Evolutionary conservation across 2,888 invertebrate species (phyloP).

Genomic region (Notodonta ziczac): DNA sequence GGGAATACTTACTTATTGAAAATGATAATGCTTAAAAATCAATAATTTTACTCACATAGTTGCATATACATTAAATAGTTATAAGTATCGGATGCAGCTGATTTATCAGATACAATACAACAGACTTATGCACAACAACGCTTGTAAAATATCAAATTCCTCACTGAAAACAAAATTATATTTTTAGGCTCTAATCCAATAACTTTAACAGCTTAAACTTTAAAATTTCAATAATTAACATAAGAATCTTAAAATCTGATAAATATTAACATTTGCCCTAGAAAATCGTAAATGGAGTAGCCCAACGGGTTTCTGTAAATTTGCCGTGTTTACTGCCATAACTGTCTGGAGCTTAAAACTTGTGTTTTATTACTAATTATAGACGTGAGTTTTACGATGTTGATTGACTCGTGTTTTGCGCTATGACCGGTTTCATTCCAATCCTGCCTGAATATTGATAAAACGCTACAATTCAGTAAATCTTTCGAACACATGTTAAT

Average conservation of each 20-base stretch:
- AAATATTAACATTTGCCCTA: not conserved
- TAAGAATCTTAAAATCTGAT: not conserved
- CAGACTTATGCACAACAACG: no score
- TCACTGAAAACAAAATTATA: not conserved
- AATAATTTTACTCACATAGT: no score
- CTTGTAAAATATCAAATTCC: no score
- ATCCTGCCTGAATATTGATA: slow-evolving; percentile 17
- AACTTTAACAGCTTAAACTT: not conserved
- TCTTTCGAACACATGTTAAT: not conserved
- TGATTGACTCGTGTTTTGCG: slow-evolving; percentile 22
- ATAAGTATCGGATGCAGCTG: no score
- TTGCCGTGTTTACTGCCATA: slow-evolving; percentile 24
- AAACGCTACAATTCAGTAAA: not conserved
- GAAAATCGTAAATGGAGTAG: slow-evolving; percentile 13
- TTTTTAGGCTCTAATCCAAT: not conserved
- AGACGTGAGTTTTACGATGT: slow-evolving; percentile 20
- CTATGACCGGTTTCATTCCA: slow-evolving; percentile 17
- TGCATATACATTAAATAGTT: no score
- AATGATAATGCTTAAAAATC: no score
- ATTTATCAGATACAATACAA: no score
- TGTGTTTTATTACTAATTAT: slow-evolving; percentile 30
- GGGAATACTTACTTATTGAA: no score
- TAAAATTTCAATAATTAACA: not conserved
- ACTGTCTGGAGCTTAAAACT: slow-evolving; percentile 25
- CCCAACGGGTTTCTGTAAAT: slow-evolving; percentile 29